Conservation (phyloP, 2,888 invertebrate genomes). For the Lithophane ornitopus region DNA sequence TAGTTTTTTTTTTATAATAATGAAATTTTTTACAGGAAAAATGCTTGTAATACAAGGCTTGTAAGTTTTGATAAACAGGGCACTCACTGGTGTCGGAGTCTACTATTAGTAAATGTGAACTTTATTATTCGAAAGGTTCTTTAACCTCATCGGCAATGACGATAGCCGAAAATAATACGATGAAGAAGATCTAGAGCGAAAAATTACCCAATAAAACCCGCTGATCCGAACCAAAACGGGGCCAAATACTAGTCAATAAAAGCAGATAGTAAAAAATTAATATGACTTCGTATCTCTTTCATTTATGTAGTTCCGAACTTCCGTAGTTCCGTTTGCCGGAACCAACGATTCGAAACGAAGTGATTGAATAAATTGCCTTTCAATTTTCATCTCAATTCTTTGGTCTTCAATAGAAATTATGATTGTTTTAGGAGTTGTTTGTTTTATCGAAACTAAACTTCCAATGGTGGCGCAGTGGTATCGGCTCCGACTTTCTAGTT, state of each 20-base stretch:
- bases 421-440: background rate
- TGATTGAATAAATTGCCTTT: conserved; percentile 4
- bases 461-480: too few relatives aligned
- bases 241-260: background rate
- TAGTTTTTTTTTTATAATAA: too few relatives aligned
- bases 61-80: too few relatives aligned
- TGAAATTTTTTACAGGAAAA: too few relatives aligned
- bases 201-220: conserved; percentile 19
- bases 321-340: conserved; percentile 4
- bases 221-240: background rate
- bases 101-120: too few relatives aligned
- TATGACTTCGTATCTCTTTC: conserved; percentile 4
- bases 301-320: background rate
- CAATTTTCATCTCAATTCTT: background rate
- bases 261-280: background rate
- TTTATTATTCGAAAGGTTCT: too few relatives aligned
- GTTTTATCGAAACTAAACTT: background rate
- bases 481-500: too few relatives aligned
- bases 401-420: conserved; percentile 6
- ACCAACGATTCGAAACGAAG: conserved; percentile 1
- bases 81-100: too few relatives aligned
- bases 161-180: conserved; percentile 5
- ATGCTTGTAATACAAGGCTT: too few relatives aligned
- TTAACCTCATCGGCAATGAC: too few relatives aligned
- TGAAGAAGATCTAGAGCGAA: background rate